These are phyloP conservation scores for Medauroidea extradentata DNA, from an alignment of 1,140 invertebrate genomes.

Conservation along the genomic window DNA sequence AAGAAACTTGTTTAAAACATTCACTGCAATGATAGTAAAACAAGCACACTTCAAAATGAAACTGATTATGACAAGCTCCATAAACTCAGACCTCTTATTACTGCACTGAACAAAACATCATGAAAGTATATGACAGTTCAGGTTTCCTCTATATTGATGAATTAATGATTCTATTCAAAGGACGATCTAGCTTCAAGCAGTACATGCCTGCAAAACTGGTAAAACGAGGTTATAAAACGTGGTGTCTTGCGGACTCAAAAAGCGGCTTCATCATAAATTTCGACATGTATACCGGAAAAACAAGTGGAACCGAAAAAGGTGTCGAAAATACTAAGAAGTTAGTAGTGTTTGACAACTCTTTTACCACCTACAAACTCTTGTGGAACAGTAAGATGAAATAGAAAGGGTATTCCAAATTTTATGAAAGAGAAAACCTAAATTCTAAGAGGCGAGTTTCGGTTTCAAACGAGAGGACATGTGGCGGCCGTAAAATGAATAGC, in stretches of 20 bases:
- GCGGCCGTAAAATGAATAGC: constrained; percentile 40
- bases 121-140: not conserved
- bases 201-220: constrained; percentile 13
- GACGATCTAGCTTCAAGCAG: constrained; percentile 11
- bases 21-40: no score
- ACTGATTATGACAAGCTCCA: no score
- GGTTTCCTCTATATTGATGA: constrained; percentile 11
- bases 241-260: constrained; percentile 6
- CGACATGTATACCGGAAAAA: constrained; percentile 26
- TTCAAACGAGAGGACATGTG: constrained; percentile 24
- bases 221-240: constrained; percentile 22
- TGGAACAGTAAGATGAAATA: constrained; percentile 24
- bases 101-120: no score
- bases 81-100: no score
- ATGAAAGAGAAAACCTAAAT: constrained; percentile 19
- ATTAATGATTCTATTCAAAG: constrained; percentile 16
- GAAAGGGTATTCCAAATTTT: constrained; percentile 23
- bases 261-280: constrained; percentile 22
- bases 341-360: constrained; percentile 36
- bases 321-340: constrained; percentile 18
- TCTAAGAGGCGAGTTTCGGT: constrained; percentile 24
- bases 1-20: no score
- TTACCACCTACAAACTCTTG: constrained; percentile 23
- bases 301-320: not conserved
- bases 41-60: no score